A percentile compares a stretch with the other conserved stretches of the same genome.
Evolutionary conservation across 2,797 vertebrate species (phyloP).

Genomic region (Nyctibius grandis): DNA sequence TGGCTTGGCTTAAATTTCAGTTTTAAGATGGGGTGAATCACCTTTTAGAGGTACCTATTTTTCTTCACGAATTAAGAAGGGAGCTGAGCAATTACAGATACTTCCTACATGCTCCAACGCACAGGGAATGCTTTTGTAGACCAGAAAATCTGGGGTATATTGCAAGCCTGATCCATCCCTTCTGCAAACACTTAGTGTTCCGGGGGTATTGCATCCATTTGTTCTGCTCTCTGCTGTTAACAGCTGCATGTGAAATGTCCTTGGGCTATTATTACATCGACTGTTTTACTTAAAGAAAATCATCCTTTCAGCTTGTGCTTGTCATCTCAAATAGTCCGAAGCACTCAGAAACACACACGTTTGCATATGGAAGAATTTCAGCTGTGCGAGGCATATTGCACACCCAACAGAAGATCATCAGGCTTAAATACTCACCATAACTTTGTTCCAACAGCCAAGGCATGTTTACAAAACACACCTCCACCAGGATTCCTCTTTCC

Average conservation of each 20-base stretch:
- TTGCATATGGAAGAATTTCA: neutral
- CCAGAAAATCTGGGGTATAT: neutral
- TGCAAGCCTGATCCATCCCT: neutral
- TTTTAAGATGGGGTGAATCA: neutral
- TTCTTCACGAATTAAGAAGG: neutral
- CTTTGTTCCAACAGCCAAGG: neutral
- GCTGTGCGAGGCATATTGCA: neutral
- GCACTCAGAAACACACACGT: neutral
- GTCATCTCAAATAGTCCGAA: neutral
- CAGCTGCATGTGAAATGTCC: neutral
- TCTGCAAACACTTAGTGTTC: neutral
- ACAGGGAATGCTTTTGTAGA: neutral
- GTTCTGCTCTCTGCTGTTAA: neutral
- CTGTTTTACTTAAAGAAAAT: neutral
- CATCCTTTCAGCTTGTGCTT: neutral
- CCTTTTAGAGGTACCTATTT: neutral
- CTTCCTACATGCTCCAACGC: neutral
- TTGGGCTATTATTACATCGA: neutral
- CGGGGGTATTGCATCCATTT: neutral
- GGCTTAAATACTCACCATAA: fast-evolving
- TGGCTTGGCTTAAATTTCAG: neutral
- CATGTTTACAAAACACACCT: neutral
- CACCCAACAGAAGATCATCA: neutral
- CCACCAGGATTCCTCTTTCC: neutral
- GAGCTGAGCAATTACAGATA: neutral